Conservation (phyloP, 2,888 invertebrate genomes). For the Lithophane leautieri region DNA sequence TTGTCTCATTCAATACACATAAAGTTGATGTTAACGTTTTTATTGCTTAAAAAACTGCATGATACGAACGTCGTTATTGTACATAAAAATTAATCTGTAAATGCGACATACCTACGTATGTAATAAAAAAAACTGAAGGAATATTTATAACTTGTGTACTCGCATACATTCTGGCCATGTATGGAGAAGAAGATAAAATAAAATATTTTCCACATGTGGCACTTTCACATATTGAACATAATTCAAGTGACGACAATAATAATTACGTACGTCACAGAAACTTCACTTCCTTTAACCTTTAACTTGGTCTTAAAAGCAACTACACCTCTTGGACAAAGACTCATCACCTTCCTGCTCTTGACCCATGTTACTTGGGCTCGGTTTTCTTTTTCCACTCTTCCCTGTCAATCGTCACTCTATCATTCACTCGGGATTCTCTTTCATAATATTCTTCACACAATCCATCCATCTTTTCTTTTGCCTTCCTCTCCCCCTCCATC, state of each 20-base stretch:
- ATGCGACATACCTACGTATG: not conserved
- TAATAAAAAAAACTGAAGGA: conserved; percentile 1
- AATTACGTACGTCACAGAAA: conserved; percentile 9
- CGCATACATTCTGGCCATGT: conserved; percentile 1
- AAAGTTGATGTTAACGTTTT: conserved; percentile 41
- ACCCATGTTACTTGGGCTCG: too few species aligned
- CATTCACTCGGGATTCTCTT: too few species aligned
- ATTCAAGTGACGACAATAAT: not conserved
- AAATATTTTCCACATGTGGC: not conserved
- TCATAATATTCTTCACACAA: too few species aligned
- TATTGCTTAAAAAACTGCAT: conserved; percentile 42
- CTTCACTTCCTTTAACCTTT: not conserved
- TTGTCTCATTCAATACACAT: conserved; percentile 30
- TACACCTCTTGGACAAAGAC: not conserved
- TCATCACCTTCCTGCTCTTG: too few species aligned
- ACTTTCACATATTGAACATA: not conserved
- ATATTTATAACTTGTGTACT: conserved; percentile 8
- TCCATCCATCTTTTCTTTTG: too few species aligned
- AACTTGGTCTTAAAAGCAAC: not conserved
- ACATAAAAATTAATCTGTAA: conserved; percentile 32
- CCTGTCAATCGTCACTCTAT: too few species aligned
- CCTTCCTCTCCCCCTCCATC: too few species aligned
- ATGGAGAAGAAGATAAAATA: conserved; percentile 21
- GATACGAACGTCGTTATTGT: conserved; percentile 20
- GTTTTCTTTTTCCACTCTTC: too few species aligned